Evolutionary conservation across 1,140 invertebrate genomes (phyloP).

Genomic region (Brachionus angularis): DNA sequence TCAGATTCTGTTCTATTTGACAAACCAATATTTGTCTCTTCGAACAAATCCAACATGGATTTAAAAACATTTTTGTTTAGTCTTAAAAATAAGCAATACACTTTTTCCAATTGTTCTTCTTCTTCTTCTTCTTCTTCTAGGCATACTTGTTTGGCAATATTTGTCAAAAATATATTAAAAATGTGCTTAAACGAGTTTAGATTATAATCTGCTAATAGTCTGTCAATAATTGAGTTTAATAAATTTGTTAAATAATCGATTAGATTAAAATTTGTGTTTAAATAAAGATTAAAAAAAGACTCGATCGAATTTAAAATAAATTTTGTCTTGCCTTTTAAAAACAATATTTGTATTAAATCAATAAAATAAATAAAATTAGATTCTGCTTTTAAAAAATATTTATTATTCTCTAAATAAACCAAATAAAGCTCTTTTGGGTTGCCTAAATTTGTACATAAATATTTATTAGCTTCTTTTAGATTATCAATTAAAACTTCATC

Average conservation of each 20-base stretch:
- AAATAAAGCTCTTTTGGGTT: conserved; percentile 41
- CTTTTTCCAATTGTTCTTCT: too few relatives aligned
- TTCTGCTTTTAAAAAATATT: neutral
- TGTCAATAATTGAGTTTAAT: neutral
- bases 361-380: neutral
- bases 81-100: too few relatives aligned
- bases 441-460: neutral
- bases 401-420: conserved; percentile 7
- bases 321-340: conserved; percentile 6
- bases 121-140: too few relatives aligned
- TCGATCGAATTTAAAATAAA: neutral
- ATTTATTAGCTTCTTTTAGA: neutral
- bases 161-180: too few relatives aligned
- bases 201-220: neutral
- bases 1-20: too few relatives aligned
- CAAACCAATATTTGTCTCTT: too few relatives aligned
- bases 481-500: neutral
- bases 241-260: neutral
- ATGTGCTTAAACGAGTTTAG: too few relatives aligned
- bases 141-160: too few relatives aligned
- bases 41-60: too few relatives aligned
- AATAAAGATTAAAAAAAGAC: neutral
- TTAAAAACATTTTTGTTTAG: too few relatives aligned
- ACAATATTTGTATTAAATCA: neutral
- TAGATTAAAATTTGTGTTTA: neutral